phyloP scores from a whole-genome alignment of 2,888 invertebrate species.

The Platycheirus albimanus region DNA sequence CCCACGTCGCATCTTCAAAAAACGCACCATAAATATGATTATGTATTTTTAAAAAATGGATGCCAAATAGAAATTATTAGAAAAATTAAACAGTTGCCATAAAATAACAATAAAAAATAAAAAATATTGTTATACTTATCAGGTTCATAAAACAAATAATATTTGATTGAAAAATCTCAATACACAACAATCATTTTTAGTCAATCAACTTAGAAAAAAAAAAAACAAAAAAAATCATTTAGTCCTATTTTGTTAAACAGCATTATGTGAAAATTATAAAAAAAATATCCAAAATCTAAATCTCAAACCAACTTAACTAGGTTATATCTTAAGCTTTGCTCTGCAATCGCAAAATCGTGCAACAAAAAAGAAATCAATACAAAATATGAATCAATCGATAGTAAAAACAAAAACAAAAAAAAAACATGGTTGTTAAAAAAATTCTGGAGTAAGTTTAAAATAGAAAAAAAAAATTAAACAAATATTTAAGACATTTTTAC shows the following conservation, averaged over 20 bases:
- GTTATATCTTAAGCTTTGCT: slow-evolving; percentile 47
- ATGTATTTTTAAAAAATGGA: slow-evolving; percentile 10
- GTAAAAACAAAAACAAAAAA: slow-evolving; percentile 11
- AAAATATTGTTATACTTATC: slow-evolving; percentile 34
- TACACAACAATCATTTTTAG: slow-evolving; percentile 64
- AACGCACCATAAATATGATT: background rate
- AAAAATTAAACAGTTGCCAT: slow-evolving; percentile 38
- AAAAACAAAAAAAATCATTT: background rate
- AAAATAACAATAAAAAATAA: slow-evolving; percentile 19
- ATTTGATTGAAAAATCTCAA: slow-evolving; percentile 31
- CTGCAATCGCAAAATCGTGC: slow-evolving; percentile 46
- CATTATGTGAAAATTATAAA: background rate
- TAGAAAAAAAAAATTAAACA: slow-evolving; percentile 54
- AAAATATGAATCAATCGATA: slow-evolving; percentile 50
- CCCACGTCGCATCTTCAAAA: slow-evolving; percentile 5
- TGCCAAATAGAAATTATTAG: slow-evolving; percentile 24
- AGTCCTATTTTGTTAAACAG: background rate
- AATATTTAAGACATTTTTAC: slow-evolving; percentile 67
- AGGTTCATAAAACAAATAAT: slow-evolving; percentile 42
- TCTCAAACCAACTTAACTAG: slow-evolving; percentile 2
- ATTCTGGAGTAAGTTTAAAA: slow-evolving; percentile 52
- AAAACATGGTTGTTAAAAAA: slow-evolving; percentile 63
- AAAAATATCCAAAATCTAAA: slow-evolving; percentile 33
- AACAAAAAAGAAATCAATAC: slow-evolving; percentile 24
- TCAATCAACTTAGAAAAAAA: slow-evolving; percentile 45